A percentile compares a stretch with the other conserved stretches of the same genome.
Conservation (phyloP, 1,140 invertebrate genomes). For the Pectinophora gossypiella region DNA sequence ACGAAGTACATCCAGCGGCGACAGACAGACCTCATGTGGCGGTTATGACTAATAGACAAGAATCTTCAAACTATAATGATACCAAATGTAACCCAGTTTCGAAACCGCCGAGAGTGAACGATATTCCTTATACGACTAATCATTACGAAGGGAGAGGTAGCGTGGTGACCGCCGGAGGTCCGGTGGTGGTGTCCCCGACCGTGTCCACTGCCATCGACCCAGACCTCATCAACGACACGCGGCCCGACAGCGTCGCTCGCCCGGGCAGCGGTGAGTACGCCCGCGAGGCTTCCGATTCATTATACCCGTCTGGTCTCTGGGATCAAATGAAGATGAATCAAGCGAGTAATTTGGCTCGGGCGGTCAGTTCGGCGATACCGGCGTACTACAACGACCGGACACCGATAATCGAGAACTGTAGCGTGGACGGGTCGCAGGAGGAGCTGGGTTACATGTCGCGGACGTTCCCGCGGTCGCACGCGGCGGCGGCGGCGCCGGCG, state of each 20-base stretch:
- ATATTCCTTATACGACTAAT: slow-evolving; percentile 78
- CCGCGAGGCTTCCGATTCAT: slow-evolving; percentile 79
- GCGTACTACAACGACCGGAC: slow-evolving; percentile 83
- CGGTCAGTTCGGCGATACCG: slow-evolving; percentile 72
- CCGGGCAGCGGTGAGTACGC: slow-evolving; percentile 83
- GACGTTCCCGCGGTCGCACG: slow-evolving; percentile 73
- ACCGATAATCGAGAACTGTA: slow-evolving; percentile 82
- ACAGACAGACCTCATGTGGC: slow-evolving; percentile 71
- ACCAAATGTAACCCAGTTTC: slow-evolving; percentile 79
- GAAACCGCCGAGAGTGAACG: slow-evolving; percentile 81
- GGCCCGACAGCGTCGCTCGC: slow-evolving; percentile 73
- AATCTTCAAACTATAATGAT: slow-evolving; percentile 72
- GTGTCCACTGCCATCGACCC: slow-evolving; percentile 85
- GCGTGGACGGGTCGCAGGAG: slow-evolving; percentile 76
- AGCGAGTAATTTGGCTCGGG: slow-evolving; percentile 71
- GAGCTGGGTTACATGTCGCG: slow-evolving; percentile 75
- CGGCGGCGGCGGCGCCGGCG: slow-evolving; percentile 26
- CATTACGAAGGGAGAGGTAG: slow-evolving; percentile 79
- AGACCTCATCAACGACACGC: slow-evolving; percentile 88
- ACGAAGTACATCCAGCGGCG: slow-evolving; percentile 72
- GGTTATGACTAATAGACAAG: slow-evolving; percentile 57
- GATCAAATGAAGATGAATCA: slow-evolving; percentile 74
- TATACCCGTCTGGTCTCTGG: slow-evolving; percentile 84
- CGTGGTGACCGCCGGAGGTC: slow-evolving; percentile 75
- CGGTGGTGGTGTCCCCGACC: slow-evolving; percentile 82